These are phyloP conservation scores for Catostomus latipinnis DNA, from an alignment of 2,797 vertebrate genomes.

Conservation along the genomic window DNA sequence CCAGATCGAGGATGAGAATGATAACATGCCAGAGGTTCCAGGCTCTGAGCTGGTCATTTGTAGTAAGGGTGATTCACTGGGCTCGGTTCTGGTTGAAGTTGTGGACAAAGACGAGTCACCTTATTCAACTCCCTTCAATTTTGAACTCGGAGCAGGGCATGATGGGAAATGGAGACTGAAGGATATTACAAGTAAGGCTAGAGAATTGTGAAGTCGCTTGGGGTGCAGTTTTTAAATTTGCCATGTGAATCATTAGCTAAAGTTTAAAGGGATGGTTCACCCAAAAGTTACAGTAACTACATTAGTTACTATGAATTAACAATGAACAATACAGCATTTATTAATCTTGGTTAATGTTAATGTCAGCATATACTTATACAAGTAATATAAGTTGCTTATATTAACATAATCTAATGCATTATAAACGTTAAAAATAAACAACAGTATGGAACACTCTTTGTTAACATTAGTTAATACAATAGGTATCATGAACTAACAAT, in stretches of 20 bases:
- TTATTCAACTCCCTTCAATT: slow-evolving; percentile 77
- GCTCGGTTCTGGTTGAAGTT: slow-evolving; percentile 65
- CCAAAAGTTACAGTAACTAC: too few relatives aligned
- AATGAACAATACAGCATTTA: too few relatives aligned
- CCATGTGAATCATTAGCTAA: not conserved
- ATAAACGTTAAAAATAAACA: too few relatives aligned
- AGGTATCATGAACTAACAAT: too few relatives aligned
- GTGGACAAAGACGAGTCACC: slow-evolving; percentile 73
- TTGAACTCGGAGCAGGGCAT: slow-evolving; percentile 59
- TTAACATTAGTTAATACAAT: too few relatives aligned
- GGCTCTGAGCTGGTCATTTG: slow-evolving; percentile 69
- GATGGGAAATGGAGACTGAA: slow-evolving; percentile 69
- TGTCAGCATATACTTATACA: too few relatives aligned
- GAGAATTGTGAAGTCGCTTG: not conserved
- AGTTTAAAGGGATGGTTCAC: not conserved
- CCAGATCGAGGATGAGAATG: slow-evolving; percentile 78
- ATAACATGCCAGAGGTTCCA: slow-evolving; percentile 74
- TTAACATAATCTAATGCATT: too few relatives aligned
- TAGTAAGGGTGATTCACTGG: slow-evolving; percentile 58
- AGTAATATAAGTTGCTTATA: too few relatives aligned
- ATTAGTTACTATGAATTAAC: too few relatives aligned
- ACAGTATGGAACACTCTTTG: too few relatives aligned
- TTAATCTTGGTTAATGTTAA: too few relatives aligned
- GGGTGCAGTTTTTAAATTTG: not conserved
- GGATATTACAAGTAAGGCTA: slow-evolving; percentile 70